A percentile compares a stretch with the other conserved stretches of the same genome.
Conservation (phyloP, 2,113 vertebrate genomes). For the Glaucomys volans region DNA sequence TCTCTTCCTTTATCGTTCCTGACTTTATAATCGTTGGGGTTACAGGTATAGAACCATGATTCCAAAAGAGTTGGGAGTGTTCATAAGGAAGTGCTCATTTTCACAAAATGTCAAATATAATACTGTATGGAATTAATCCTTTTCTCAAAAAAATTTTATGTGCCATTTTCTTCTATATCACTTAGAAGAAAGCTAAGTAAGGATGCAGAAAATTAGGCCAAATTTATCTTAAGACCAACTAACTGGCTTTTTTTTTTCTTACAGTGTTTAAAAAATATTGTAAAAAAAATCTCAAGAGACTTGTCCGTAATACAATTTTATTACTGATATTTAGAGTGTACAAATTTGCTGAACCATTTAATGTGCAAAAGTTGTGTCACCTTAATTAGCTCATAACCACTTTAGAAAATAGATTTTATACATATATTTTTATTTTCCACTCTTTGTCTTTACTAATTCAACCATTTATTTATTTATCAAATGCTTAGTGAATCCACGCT, state of each 20-base stretch:
- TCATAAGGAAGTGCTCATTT: neutral
- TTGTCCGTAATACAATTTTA: constrained; percentile 28
- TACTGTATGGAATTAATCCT: neutral
- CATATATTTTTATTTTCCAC: neutral
- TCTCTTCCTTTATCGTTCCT: neutral
- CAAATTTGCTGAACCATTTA: constrained; percentile 1
- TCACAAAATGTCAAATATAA: neutral
- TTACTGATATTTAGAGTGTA: neutral
- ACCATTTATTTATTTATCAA: neutral
- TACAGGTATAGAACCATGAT: neutral
- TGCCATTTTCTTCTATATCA: neutral
- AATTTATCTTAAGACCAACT: constrained; percentile 33
- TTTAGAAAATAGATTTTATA: neutral
- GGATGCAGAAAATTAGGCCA: neutral
- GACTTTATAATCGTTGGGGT: neutral
- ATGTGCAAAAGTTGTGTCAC: neutral
- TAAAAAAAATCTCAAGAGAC: neutral
- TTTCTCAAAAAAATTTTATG: neutral
- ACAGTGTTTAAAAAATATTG: neutral
- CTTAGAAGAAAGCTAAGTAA: constrained; percentile 16
- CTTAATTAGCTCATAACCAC: neutral
- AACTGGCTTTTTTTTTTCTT: neutral
- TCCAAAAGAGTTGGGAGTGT: neutral
- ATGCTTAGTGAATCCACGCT: neutral
- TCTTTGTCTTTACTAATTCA: neutral